Evolutionary conservation across 2,888 invertebrate genomes (phyloP).

Genomic region (Platycheirus albimanus): DNA sequence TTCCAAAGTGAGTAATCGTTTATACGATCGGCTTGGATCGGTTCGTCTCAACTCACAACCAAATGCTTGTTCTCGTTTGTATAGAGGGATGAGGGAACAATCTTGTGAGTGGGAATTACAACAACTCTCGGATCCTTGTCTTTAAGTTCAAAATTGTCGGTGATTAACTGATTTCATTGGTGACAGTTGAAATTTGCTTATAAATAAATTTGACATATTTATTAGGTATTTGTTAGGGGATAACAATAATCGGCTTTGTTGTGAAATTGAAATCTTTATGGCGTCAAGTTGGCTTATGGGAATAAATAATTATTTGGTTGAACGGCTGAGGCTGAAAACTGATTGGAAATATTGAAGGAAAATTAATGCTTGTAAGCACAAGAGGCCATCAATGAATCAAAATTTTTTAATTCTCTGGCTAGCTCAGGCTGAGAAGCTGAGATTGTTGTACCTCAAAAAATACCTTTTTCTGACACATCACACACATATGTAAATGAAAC

Average conservation of each 20-base stretch:
- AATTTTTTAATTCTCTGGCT: background rate
- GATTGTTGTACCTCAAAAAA: too few species aligned
- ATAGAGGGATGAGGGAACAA: background rate
- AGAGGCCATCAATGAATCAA: background rate
- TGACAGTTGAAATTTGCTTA: conserved; percentile 57
- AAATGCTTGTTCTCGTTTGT: conserved; percentile 4
- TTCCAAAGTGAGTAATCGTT: conserved; percentile 56
- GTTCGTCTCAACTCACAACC: too few species aligned
- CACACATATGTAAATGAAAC: too few species aligned
- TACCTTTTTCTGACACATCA: too few species aligned
- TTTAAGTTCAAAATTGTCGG: conserved; percentile 6
- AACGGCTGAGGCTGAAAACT: conserved; percentile 26
- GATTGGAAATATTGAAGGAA: background rate
- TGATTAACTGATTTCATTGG: conserved; percentile 44
- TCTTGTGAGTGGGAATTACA: conserved; percentile 40
- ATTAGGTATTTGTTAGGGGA: conserved; percentile 52
- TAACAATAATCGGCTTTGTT: conserved; percentile 31
- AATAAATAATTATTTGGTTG: conserved; percentile 31
- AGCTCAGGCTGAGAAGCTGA: too few species aligned
- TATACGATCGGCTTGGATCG: conserved; percentile 21
- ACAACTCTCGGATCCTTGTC: conserved; percentile 18
- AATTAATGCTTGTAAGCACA: background rate
- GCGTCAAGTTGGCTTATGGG: conserved; percentile 17
- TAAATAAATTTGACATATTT: conserved; percentile 68
- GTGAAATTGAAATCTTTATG: conserved; percentile 54